Base-by-base conservation (phyloP, 2,888 invertebrate genomes). In the Volucella inanis region DNA sequence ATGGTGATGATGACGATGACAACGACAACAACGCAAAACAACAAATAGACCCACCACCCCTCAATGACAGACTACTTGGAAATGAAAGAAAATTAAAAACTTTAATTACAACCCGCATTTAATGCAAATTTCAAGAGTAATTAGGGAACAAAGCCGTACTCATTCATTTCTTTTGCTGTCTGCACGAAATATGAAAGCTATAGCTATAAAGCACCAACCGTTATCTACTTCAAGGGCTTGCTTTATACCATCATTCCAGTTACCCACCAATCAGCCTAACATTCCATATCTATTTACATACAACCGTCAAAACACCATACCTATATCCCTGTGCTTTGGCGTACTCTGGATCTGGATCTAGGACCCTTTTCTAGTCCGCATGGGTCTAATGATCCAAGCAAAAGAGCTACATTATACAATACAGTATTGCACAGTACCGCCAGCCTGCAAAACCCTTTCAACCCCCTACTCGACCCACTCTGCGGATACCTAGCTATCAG, bases 101-200 rank as follows among this genome's bases (percentile, higher is more conserved):
- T 87, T 87, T 87, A 87, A 87, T 87, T 87, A 83, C 74, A 81
- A 79, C 87, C 85, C 87, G 82, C 87, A 87, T 87, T 87, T 87
- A 85, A 80, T 85, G 87, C 87, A 87, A 87, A 87, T 87, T 87
- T 87, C 81, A 85, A 83, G 84, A 83, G 87, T 87, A 87, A 87
- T 87, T 87, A 87, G 85, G 85, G 76, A 87, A 87, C 76, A 87
- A 70, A 79, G 85, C 85, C 64, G 47, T 62, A 57, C 81, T 77
- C 68, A 68, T 85, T 64, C 68, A 77, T 64, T 80, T 57, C 67
- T 57, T 62, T 43, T 75, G 70, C 70, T 71, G 76, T 76, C 64
- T 81, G 76, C 71, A 70, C 43, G 62, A 59, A 22, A 54, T 50
- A 47, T 38, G 38, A 64, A 57, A 72, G 64, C 47, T 75, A 75